phyloP scores from a whole-genome alignment of 1,140 invertebrate species.

The Gryllus bimaculatus region DNA sequence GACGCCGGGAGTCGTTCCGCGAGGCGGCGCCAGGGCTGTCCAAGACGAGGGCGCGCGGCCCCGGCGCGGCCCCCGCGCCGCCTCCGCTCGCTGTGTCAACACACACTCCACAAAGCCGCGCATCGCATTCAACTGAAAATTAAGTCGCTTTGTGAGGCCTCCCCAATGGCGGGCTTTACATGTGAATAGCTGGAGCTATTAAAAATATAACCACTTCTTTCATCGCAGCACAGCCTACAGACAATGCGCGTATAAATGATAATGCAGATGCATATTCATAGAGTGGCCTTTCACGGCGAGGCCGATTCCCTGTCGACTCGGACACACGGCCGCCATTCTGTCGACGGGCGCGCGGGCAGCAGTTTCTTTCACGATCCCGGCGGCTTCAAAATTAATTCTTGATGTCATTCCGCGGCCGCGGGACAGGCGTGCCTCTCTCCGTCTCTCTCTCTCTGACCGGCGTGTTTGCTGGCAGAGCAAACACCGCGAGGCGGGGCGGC shows the following conservation, averaged over 20 bases:
- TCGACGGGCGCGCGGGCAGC: neutral
- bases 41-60: neutral
- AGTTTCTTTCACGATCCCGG: neutral
- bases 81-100: neutral
- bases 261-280: conserved; percentile 5
- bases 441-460: too few species aligned
- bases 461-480: neutral
- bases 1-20: neutral
- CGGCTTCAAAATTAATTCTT: neutral
- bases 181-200: neutral
- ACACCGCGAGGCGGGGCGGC: neutral
- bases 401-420: neutral
- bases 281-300: neutral
- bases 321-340: too few species aligned
- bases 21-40: neutral
- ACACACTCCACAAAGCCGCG: neutral
- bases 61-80: too few species aligned
- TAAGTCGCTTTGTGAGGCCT: neutral
- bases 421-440: neutral
- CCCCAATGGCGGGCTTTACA: neutral
- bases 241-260: conserved; percentile 1
- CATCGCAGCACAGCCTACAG: neutral
- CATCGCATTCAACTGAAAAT: neutral
- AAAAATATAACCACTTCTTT: conserved; percentile 6
- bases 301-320: neutral